phyloP scores from a whole-genome alignment of 2,888 invertebrate genomes.

The Dysmachus trigonus region DNA sequence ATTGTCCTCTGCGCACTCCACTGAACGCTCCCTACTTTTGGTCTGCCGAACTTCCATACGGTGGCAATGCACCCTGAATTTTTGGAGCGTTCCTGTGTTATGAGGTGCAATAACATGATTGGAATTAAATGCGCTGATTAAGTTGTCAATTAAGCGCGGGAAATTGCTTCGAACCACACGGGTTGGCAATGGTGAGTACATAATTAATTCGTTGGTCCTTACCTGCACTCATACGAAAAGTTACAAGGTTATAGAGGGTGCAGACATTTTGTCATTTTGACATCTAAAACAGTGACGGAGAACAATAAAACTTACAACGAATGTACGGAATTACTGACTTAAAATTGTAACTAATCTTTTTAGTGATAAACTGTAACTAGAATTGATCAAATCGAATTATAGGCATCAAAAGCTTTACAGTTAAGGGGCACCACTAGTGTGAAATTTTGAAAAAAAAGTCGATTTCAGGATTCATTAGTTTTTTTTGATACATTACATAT shows the following conservation, averaged over 20 bases:
- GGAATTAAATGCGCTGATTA: constrained; percentile 6
- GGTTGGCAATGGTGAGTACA: neutral
- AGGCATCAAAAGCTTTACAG: no score
- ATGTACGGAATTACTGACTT: neutral
- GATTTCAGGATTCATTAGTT: no score
- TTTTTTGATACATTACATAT: no score
- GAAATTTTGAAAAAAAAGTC: no score
- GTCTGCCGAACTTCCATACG: neutral
- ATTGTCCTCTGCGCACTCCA: neutral
- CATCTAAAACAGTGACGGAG: neutral
- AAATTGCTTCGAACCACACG: neutral
- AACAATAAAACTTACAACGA: neutral
- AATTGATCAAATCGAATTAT: no score
- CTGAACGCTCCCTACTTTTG: neutral
- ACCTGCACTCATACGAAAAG: neutral
- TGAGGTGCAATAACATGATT: neutral
- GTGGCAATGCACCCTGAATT: neutral
- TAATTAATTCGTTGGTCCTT: neutral
- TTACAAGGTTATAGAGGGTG: neutral
- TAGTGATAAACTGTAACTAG: no score
- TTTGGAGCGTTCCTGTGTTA: neutral
- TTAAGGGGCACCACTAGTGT: no score
- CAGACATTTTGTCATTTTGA: neutral
- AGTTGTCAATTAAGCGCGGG: neutral
- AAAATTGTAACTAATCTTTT: neutral